Evolutionary conservation across 2,888 invertebrate species (phyloP).

Genomic region (Dasysyrphus tricinctus): DNA sequence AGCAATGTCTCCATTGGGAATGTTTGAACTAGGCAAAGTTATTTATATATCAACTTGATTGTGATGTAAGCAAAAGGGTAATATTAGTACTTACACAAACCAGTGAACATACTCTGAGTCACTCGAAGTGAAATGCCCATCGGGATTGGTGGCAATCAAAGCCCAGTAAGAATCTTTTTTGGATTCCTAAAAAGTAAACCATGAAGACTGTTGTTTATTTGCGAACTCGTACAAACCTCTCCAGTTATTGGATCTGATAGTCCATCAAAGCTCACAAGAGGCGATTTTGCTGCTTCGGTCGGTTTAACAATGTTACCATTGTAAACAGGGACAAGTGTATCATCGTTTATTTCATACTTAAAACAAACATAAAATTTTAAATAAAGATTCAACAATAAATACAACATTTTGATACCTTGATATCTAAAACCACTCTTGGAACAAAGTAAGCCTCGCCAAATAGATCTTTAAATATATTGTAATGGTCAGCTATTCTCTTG

Average conservation of each 20-base stretch:
- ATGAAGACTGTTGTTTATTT: slow-evolving; percentile 6
- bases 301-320: slow-evolving; percentile 95
- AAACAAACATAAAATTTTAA: background rate
- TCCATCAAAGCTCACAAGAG: slow-evolving; percentile 86
- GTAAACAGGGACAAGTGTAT: slow-evolving; percentile 86
- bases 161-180: slow-evolving; percentile 88
- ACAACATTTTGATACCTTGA: slow-evolving; percentile 82
- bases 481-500: slow-evolving; percentile 91
- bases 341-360: slow-evolving; percentile 77
- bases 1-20: slow-evolving; percentile 90
- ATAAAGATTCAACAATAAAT: background rate
- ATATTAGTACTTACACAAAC: slow-evolving; percentile 88
- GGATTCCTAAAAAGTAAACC: slow-evolving; percentile 54
- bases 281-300: slow-evolving; percentile 87
- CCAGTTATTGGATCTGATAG: slow-evolving; percentile 79
- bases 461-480: slow-evolving; percentile 92
- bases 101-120: slow-evolving; percentile 93
- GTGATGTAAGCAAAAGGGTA: slow-evolving; percentile 29
- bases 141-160: slow-evolving; percentile 93
- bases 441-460: slow-evolving; percentile 93
- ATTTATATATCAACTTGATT: background rate
- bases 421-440: slow-evolving; percentile 88
- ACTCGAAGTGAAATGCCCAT: slow-evolving; percentile 90
- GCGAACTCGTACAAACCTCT: slow-evolving; percentile 64
- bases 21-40: slow-evolving; percentile 91